Conservation (phyloP, 2,888 invertebrate genomes). For the Drosophila bunnanda region DNA sequence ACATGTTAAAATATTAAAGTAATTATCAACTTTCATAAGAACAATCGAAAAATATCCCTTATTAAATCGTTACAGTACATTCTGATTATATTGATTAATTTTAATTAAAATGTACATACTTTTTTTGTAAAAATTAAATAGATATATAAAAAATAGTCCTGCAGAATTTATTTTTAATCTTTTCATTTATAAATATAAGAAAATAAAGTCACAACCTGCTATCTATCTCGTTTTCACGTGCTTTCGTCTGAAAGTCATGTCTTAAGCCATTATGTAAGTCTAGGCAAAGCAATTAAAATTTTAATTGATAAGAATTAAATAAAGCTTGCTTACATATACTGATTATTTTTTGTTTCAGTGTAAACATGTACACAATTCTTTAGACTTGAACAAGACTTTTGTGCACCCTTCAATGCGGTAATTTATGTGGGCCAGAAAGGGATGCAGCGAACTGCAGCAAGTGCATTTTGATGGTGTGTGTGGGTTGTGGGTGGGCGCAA, state of each 20-base stretch:
- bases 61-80: no score
- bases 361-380: constrained; percentile 25
- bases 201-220: background rate
- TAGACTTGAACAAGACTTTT: constrained; percentile 37
- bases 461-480: constrained; percentile 29
- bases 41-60: no score
- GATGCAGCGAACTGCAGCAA: constrained; percentile 34
- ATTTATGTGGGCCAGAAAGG: constrained; percentile 34
- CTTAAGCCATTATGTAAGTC: background rate
- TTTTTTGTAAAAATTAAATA: no score
- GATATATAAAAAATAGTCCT: no score
- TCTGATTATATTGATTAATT: no score
- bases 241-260: background rate
- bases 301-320: no score
- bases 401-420: constrained; percentile 31
- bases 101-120: no score
- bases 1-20: no score
- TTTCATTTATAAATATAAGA: background rate
- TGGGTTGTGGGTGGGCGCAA: constrained; percentile 47
- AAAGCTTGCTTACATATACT: no score
- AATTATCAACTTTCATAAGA: no score
- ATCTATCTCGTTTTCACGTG: background rate
- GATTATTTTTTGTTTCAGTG: constrained; percentile 2
- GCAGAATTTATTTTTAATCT: no score
- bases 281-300: no score